Evolutionary conservation across 1,140 invertebrate genomes (phyloP).

Genomic region (Drosophila punjabiensis): DNA sequence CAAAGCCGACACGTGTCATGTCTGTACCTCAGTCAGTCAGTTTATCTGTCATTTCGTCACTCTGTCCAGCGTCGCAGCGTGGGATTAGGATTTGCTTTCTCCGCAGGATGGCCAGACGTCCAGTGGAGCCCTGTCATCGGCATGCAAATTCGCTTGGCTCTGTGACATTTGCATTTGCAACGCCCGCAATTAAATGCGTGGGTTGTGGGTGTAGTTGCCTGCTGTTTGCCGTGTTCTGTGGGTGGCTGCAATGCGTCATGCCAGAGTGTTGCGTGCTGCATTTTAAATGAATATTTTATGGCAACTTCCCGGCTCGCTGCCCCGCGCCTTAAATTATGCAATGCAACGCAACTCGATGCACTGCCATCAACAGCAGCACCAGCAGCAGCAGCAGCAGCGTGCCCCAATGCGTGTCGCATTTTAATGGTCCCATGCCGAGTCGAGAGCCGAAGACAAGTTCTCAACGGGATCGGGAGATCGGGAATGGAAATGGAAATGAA

Average conservation of each 20-base stretch:
- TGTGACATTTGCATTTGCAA: slow-evolving; percentile 57
- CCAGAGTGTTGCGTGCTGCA: slow-evolving; percentile 81
- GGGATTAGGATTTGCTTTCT: slow-evolving; percentile 55
- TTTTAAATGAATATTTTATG: slow-evolving; percentile 83
- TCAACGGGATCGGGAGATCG: slow-evolving; percentile 11
- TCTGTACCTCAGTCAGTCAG: slow-evolving; percentile 6
- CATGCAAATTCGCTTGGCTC: slow-evolving; percentile 49
- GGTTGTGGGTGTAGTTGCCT: background rate
- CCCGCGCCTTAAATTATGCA: slow-evolving; percentile 78
- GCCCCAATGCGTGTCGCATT: slow-evolving; percentile 74
- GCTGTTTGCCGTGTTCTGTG: background rate
- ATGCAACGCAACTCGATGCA: slow-evolving; percentile 67
- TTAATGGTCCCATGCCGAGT: slow-evolving; percentile 52
- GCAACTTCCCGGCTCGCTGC: slow-evolving; percentile 49
- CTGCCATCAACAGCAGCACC: slow-evolving; percentile 39
- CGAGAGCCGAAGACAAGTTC: slow-evolving; percentile 29
- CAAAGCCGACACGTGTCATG: slow-evolving; percentile 29
- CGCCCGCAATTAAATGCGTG: slow-evolving; percentile 62
- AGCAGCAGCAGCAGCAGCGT: too few species aligned
- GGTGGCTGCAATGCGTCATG: slow-evolving; percentile 62
- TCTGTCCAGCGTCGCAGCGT: background rate
- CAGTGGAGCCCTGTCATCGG: slow-evolving; percentile 58
- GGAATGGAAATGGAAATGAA: slow-evolving; percentile 20
- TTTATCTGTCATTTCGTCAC: slow-evolving; percentile 29
- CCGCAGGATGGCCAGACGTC: slow-evolving; percentile 34